Base-by-base conservation (phyloP, 2,113 vertebrate genomes). In the Puffinus mauretanicus region DNA sequence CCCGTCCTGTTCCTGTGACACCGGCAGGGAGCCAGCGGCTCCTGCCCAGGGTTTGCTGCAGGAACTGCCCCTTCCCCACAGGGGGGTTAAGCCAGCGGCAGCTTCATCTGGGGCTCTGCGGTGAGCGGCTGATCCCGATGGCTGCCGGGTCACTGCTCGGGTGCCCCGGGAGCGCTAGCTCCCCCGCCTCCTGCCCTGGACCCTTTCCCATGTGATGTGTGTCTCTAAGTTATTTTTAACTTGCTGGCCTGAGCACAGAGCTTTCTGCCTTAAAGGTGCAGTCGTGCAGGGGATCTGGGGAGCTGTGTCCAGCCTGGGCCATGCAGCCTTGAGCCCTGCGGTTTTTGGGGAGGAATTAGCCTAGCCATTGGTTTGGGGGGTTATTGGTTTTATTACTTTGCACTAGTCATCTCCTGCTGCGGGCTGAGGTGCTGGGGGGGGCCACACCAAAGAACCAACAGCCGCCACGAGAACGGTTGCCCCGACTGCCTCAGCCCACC, bases 151-250 rank as follows among this genome's bases (percentile, higher is more conserved):
- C 80, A 66, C 40, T 0, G 29, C 47, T 36, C 1, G 14, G 16
- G n/a, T 62, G 84, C 69, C 73, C 61, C 2, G 5, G 89, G 65
- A 85, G 71, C 22, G 54, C 0, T 44, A 84, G 44, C 49, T 38
- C 60, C 42, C 61, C n/a, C 0, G 6, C 64, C 62, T 91, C 77
- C 76, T 12, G 0, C 47, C 60, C 89, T 52, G 89, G 66, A 54
- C 73, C 67, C 70, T 93, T 95, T 96, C 95, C 94, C 93, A 82
- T 79, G 84, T 38, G 61, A 42, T 93, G 21, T 73, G 76, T 66
- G 92, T 52, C 73, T 94, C 55, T 96, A 94, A 97, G 95, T 96
- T 97, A 97, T 96, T 96, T 96, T 96, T 96, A 97, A 91, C 65
- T 69, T 36, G 40, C 77, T 82, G 71, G 64, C 71, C 93, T 30